Percentiles rank a stretch among this genome's conserved stretches.
Evolutionary conservation across 2,113 vertebrate genomes (phyloP).

Genomic region (Halichoeres trimaculatus): DNA sequence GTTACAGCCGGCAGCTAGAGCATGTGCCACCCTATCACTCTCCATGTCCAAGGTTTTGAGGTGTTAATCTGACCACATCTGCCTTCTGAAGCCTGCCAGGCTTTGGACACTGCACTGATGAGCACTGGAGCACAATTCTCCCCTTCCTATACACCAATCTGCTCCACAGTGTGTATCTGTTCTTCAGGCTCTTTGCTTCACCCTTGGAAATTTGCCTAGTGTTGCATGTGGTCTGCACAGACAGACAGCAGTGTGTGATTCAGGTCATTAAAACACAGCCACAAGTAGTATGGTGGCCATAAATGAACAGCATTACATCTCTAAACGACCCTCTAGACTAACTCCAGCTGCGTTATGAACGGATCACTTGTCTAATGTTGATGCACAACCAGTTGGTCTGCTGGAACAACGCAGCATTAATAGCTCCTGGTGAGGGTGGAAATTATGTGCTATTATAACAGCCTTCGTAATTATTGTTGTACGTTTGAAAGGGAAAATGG

Average conservation of each 20-base stretch:
- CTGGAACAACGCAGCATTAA: constrained; percentile 35
- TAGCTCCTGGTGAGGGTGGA: constrained; percentile 49
- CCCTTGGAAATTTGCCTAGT: constrained; percentile 20
- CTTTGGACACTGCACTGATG: constrained; percentile 2
- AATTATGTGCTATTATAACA: constrained; percentile 46
- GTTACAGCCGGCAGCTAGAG: constrained; percentile 5
- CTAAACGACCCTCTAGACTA: constrained; percentile 47
- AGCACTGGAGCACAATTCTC: constrained; percentile 4
- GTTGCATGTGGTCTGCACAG: constrained; percentile 36
- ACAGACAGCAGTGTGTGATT: constrained; percentile 17
- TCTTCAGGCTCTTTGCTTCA: constrained; percentile 21
- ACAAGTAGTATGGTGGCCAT: constrained; percentile 10
- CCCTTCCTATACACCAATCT: neutral
- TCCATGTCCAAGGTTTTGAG: constrained; percentile 15
- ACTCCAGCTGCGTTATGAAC: constrained; percentile 62
- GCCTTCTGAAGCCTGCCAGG: constrained; percentile 12
- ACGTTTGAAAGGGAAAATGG: constrained; percentile 5
- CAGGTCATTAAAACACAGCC: constrained; percentile 44
- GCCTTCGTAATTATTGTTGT: constrained; percentile 46
- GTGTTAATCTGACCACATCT: constrained; percentile 45
- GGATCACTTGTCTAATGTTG: constrained; percentile 48
- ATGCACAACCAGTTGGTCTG: constrained; percentile 26
- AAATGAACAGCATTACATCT: constrained; percentile 48
- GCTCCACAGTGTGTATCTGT: constrained; percentile 10
- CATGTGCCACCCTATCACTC: constrained; percentile 30